phyloP scores from a whole-genome alignment of 2,113 vertebrate species.

The Phaethornis superciliosus region DNA sequence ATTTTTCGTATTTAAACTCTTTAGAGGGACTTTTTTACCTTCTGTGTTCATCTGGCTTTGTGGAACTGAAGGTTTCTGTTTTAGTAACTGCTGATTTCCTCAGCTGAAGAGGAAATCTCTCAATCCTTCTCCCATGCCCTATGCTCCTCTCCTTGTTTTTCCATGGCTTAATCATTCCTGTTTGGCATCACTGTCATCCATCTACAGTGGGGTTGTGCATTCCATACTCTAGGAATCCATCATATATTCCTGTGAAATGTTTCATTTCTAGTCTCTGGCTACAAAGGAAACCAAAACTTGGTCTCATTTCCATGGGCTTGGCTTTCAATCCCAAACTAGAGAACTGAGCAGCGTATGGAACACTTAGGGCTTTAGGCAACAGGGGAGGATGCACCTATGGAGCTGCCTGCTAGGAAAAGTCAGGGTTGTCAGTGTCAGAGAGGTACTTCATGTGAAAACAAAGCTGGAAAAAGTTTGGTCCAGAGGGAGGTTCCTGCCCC shows the following conservation, averaged over 20 bases:
- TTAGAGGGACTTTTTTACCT: neutral
- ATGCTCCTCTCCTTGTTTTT: neutral
- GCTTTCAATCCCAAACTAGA: neutral
- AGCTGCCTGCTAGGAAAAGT: neutral
- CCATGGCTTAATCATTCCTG: neutral
- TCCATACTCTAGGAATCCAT: neutral
- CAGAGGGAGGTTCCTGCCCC: neutral
- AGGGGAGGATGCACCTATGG: fast-evolving
- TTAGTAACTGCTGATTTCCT: neutral
- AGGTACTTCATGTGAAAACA: neutral
- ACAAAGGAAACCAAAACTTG: neutral
- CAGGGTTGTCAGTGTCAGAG: neutral
- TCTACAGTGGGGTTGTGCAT: neutral
- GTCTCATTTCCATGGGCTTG: neutral
- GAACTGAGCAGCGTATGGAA: neutral
- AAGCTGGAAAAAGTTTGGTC: neutral
- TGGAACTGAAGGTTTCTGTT: neutral
- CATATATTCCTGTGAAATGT: neutral
- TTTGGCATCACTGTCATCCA: neutral
- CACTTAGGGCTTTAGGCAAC: fast-evolving
- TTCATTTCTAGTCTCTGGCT: neutral
- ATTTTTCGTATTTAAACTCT: neutral
- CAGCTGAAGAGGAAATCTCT: neutral
- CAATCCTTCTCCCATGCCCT: neutral
- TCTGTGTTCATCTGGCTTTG: neutral